Base-by-base conservation (phyloP, 2,888 invertebrate species). In the Globia sparganii region DNA sequence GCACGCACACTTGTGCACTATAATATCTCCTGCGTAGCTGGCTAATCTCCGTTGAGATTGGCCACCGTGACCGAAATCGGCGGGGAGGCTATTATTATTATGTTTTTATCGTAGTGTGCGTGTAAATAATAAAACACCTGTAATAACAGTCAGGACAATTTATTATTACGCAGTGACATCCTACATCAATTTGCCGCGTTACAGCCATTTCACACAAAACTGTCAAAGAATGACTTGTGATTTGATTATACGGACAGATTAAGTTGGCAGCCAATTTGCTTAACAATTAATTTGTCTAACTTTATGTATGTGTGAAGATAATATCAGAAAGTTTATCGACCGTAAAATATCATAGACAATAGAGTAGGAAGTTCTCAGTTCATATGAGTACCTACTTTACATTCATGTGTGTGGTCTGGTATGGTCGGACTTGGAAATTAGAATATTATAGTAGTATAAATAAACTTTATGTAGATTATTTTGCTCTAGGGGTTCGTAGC, bases 311-410 rank as follows among this genome's bases (percentile, higher is more conserved):
- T 69, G 49, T 31, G 43, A 34, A 70, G 75, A 80, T 80, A 15
- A 37, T 80, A 81, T 80, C 81, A 68, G 34, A 28, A 31, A 66
- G 37, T 81, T 81, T 81, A 81, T 81, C 80, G 76, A 72, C 68
- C 76, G 80, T 81, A 46, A 81, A 81, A 81, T 76, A 81, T 76
- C 53, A 68, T 46, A 81, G 62, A 81, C 75, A 75, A 72, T 59
- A 43, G 46, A 75, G 13, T 34, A 80, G 71, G 71, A 75, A 72
- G 71, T 75, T 49, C 58, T 74, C 34, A 58, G 46, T 66, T 67
- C 28, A 21, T 28, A 11, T 25, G 25, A 58, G 62, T 43, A 31
- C 4, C n/a, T 43, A 31, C 5, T 61, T 72, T 5, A 40, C 6
- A 58, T 72, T 31, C 13, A 53, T 73, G 15, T 61, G 34, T 74